Conservation (phyloP, 1,140 invertebrate genomes). For the Musca domestica region DNA sequence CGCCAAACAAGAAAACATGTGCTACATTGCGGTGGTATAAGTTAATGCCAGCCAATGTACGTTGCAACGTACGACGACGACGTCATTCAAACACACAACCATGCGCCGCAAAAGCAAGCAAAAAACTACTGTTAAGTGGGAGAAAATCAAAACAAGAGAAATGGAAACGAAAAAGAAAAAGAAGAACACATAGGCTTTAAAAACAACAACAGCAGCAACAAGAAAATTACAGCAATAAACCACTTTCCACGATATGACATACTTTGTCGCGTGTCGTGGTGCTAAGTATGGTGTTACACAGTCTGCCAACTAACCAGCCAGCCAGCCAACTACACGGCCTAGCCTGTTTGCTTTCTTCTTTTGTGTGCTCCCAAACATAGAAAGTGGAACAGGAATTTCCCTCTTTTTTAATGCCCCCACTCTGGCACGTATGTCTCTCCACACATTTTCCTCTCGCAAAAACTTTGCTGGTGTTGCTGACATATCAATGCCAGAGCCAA, state of each 20-base stretch:
- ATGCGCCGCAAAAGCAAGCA: too few relatives aligned
- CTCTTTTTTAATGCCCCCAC: slow-evolving; percentile 32
- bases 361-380: slow-evolving; percentile 35
- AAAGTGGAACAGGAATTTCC: slow-evolving; percentile 54
- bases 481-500: slow-evolving; percentile 18
- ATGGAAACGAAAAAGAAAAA: background rate
- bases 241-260: slow-evolving; percentile 17
- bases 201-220: background rate
- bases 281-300: slow-evolving; percentile 5
- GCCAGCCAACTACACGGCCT: background rate
- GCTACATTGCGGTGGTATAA: too few relatives aligned
- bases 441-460: background rate
- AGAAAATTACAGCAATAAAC: slow-evolving; percentile 3
- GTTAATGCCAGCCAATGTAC: too few relatives aligned
- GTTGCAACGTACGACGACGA: too few relatives aligned
- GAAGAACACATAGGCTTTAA: background rate
- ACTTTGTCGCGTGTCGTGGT: background rate
- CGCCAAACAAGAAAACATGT: too few relatives aligned
- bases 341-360: background rate
- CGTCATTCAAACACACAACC: too few relatives aligned
- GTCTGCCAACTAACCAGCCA: slow-evolving; percentile 8
- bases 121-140: too few relatives aligned
- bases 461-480: background rate
- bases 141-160: background rate
- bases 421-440: background rate